Conservation (phyloP, 1,140 invertebrate genomes). For the Paraescarpia echinospica region DNA sequence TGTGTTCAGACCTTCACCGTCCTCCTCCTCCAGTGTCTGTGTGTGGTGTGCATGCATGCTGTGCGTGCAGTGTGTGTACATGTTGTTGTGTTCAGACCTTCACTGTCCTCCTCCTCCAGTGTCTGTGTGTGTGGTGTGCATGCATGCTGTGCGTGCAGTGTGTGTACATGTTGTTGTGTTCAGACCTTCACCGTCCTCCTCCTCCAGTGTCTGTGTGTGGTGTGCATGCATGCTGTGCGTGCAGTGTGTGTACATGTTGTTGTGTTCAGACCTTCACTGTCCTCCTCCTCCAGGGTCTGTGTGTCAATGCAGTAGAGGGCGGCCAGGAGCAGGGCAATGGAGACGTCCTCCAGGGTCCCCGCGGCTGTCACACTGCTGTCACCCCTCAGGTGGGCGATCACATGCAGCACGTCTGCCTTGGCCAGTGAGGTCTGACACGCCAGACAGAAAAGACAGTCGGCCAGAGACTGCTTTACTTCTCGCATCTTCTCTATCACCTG, state of each 20-base stretch:
- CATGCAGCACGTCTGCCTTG: slow-evolving; percentile 60
- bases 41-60: no score
- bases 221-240: slow-evolving; percentile 61
- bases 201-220: no score
- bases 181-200: no score
- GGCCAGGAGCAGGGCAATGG: slow-evolving; percentile 77
- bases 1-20: no score
- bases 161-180: no score
- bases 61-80: no score
- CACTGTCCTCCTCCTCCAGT: no score
- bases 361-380: slow-evolving; percentile 46
- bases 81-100: no score
- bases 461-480: slow-evolving; percentile 75
- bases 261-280: slow-evolving; percentile 48
- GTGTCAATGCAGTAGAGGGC: slow-evolving; percentile 83
- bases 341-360: slow-evolving; percentile 72
- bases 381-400: slow-evolving; percentile 59
- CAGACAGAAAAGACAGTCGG: slow-evolving; percentile 84
- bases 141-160: no score
- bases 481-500: slow-evolving; percentile 79
- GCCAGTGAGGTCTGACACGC: slow-evolving; percentile 79
- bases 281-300: slow-evolving; percentile 68
- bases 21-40: no score
- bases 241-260: slow-evolving; percentile 39
- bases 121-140: no score